Base-by-base conservation (phyloP, 1,140 invertebrate genomes). In the Ooceraea biroi region DNA sequence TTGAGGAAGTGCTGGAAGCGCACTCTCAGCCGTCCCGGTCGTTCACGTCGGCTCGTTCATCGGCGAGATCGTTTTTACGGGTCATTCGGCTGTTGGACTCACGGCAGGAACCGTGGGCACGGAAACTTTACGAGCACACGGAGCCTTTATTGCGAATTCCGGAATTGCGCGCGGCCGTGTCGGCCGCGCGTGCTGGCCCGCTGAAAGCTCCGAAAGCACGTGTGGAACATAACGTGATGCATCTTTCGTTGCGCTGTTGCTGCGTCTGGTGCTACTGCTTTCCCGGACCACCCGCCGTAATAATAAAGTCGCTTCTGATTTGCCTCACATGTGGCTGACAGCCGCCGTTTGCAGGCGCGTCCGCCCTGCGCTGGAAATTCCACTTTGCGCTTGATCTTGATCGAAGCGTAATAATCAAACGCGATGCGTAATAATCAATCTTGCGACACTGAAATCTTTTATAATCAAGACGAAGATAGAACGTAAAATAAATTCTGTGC, bases 111-210 rank as follows among this genome's bases (percentile, higher is more conserved):
- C 68, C 61, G 68, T n/a, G 52, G n/a, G 10, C 50, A 41, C 46
- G 50, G 57, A 77, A 80, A 50, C 52, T 89, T 89, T 89, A 89
- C 87, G 88, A 89, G 41, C 74, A 27, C 65, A 11, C n/a, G 55
- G n/a, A 41, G 41, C 19, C 60, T 85, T 83, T 85, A 88, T 78
- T 78, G 61, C 68, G n/a, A 12, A 80, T 57, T 65, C 14, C 57
- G 48, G 27, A 58, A 41, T 88, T 80, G 36, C 63, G 30, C 52
- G 85, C 68, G n/a, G 58, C 68, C 22, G 27, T n/a, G 30, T 52
- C 55, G 60, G 11, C 36, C 71, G 57, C 88, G 85, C 86, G 76
- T 83, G 72, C 60, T 25, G 86, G 27, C 69, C 25, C 7, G 46
- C 66, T 73, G 74, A 17, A 48, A 44, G 2, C 60, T 63, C 11